Conservation (phyloP, 2,797 vertebrate genomes). For the Argyrosomus regius region DNA sequence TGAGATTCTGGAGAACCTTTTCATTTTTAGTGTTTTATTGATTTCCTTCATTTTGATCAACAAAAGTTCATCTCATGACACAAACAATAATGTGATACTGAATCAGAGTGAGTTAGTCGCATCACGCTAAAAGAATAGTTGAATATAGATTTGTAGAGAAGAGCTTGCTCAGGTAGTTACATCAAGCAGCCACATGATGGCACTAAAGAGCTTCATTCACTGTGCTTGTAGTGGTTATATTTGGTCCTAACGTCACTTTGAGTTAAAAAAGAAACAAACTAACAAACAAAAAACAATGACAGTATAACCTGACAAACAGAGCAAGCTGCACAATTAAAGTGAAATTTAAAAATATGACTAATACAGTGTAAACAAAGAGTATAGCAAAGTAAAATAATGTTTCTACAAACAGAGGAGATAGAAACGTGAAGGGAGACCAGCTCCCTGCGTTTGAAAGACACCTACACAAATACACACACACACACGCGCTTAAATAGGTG, state of each 20-base stretch:
- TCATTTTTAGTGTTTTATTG: conserved; percentile 1
- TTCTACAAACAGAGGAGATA: not conserved
- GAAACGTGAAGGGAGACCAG: conserved; percentile 16
- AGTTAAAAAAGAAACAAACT: not conserved
- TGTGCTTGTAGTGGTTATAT: not conserved
- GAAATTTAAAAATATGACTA: not conserved
- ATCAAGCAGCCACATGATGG: not conserved
- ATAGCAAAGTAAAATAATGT: not conserved
- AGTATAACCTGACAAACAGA: not conserved
- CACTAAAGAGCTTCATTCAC: not conserved
- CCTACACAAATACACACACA: conserved; percentile 17
- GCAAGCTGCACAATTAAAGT: not conserved
- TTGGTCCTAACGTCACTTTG: not conserved
- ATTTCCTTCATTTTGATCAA: conserved; percentile 32
- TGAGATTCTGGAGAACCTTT: not conserved
- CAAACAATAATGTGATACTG: not conserved
- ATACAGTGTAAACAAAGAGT: not conserved
- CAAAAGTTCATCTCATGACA: conserved; percentile 1
- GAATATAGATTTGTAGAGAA: not conserved
- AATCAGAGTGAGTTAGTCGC: not conserved
- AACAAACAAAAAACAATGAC: too few relatives aligned
- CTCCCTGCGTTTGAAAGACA: conserved; percentile 13
- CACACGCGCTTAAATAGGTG: conserved; percentile 40
- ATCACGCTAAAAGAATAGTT: not conserved
- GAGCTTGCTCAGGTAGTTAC: not conserved